A percentile compares a stretch with the other conserved stretches of the same genome.
Conservation (phyloP, 2,797 vertebrate genomes). For the Adelosebastes latens region DNA sequence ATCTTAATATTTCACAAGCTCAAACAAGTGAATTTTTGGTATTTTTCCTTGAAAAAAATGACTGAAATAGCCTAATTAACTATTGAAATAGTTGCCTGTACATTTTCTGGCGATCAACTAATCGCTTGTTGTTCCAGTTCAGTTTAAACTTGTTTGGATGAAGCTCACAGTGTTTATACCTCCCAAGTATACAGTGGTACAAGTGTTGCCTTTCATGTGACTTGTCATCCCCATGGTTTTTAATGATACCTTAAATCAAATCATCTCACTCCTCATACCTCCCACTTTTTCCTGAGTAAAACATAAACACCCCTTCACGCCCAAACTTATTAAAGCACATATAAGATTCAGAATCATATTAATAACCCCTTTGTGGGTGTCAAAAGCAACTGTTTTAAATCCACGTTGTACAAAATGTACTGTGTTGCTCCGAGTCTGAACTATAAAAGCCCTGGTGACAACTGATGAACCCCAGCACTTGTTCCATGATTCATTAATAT, state of each 20-base stretch:
- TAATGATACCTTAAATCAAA: slow-evolving; percentile 41
- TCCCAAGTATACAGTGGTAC: neutral
- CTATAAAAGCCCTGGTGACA: slow-evolving; percentile 39
- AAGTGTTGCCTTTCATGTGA: slow-evolving; percentile 1
- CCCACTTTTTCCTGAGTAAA: slow-evolving; percentile 23
- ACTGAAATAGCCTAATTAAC: neutral
- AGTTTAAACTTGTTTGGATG: neutral
- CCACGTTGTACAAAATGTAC: slow-evolving; percentile 7
- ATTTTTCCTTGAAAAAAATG: neutral
- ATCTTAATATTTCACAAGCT: neutral
- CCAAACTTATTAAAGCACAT: neutral
- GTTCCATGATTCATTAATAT: slow-evolving; percentile 34
- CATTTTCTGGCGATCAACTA: neutral
- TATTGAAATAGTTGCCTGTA: neutral
- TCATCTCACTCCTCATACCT: slow-evolving; percentile 10
- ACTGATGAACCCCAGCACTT: slow-evolving; percentile 52
- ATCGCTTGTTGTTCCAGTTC: neutral
- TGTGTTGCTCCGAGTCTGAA: neutral
- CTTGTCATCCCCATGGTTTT: slow-evolving; percentile 18
- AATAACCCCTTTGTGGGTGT: neutral
- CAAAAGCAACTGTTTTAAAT: neutral
- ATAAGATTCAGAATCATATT: neutral
- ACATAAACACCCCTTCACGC: neutral
- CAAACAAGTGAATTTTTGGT: neutral
- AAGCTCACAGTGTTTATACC: neutral